Percentiles rank a stretch among this genome's conserved stretches.
phyloP scores from a whole-genome alignment of 1,140 invertebrate genomes.

The Sesamia nonagrioides region DNA sequence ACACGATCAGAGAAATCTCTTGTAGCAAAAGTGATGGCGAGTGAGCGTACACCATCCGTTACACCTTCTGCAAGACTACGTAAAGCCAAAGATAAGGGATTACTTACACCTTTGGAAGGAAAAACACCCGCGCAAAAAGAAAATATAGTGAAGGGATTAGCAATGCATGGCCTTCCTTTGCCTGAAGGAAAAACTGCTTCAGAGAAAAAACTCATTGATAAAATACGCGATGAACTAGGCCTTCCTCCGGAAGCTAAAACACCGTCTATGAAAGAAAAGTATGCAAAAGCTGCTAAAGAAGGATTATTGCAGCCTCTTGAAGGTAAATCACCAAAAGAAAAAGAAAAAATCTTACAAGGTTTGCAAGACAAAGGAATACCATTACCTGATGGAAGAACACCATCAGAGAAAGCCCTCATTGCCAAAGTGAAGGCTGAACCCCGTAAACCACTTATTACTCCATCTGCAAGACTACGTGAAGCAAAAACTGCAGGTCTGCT shows the following conservation, averaged over 20 bases:
- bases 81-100: slow-evolving; percentile 57
- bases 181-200: slow-evolving; percentile 43
- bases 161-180: slow-evolving; percentile 60
- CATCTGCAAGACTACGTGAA: slow-evolving; percentile 28
- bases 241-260: too few relatives aligned
- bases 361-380: slow-evolving; percentile 41
- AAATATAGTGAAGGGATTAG: slow-evolving; percentile 63
- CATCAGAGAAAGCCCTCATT: too few relatives aligned
- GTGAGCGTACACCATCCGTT: not conserved
- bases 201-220: too few relatives aligned
- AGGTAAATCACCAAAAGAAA: too few relatives aligned
- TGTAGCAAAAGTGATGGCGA: slow-evolving; percentile 35
- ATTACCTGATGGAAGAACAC: slow-evolving; percentile 59
- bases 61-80: not conserved
- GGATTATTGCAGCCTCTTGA: too few relatives aligned
- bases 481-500: too few relatives aligned
- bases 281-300: too few relatives aligned
- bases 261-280: too few relatives aligned
- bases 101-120: slow-evolving; percentile 57
- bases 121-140: slow-evolving; percentile 65
- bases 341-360: slow-evolving; percentile 44
- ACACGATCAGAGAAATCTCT: slow-evolving; percentile 60
- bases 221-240: too few relatives aligned
- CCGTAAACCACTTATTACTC: too few relatives aligned
- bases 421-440: slow-evolving; percentile 46